These are phyloP conservation scores for Calameuta idolon DNA, from an alignment of 2,888 invertebrate genomes.

Conservation along the genomic window DNA sequence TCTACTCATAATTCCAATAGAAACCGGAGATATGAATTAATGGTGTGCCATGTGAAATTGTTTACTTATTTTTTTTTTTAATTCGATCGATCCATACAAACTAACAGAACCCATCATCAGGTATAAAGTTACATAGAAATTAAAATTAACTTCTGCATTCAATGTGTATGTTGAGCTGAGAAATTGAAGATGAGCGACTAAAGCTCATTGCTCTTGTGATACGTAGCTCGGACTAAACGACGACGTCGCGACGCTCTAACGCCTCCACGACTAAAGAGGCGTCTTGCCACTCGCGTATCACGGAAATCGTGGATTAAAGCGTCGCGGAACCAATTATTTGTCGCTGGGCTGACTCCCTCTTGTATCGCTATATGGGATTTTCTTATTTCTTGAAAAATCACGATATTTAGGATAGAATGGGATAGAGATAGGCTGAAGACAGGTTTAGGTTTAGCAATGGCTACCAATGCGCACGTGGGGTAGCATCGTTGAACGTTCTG, in stretches of 20 bases:
- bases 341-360: not conserved
- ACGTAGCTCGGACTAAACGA: not conserved
- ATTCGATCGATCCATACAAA: not conserved
- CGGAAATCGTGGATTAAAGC: not conserved
- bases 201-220: not conserved
- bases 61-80: not conserved
- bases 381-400: not conserved
- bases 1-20: not conserved
- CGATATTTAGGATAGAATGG: not conserved
- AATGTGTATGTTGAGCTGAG: not conserved
- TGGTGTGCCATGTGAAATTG: not conserved
- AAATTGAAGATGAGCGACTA: not conserved
- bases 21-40: not conserved
- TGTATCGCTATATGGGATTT: not conserved
- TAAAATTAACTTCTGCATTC: not conserved
- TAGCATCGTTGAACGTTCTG: constrained; percentile 23
- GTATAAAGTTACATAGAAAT: not conserved
- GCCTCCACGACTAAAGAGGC: not conserved
- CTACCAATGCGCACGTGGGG: constrained; percentile 9
- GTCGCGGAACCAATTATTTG: not conserved
- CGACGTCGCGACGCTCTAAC: not conserved
- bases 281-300: not conserved
- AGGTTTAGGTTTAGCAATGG: constrained; percentile 41
- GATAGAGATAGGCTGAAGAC: constrained; percentile 29
- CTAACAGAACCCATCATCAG: not conserved